Conservation (phyloP, 2,797 vertebrate species). For the Neomorphus geoffroyi region DNA sequence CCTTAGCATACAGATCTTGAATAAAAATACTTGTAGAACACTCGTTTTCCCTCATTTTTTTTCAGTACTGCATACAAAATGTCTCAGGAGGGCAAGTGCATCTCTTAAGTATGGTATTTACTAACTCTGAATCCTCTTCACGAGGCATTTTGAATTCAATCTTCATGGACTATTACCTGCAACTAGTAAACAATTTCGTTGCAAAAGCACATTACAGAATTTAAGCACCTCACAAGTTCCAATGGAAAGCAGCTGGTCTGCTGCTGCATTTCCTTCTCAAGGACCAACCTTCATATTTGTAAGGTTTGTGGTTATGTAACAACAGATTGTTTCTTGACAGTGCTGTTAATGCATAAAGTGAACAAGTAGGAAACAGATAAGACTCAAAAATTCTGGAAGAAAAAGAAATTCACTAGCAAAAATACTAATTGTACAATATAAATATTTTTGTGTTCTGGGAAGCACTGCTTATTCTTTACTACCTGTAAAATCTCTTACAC, state of each 20-base stretch:
- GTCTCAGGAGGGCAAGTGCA: not conserved
- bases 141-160: not conserved
- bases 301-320: not conserved
- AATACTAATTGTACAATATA: not conserved
- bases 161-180: not conserved
- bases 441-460: not conserved
- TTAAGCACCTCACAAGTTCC: not conserved
- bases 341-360: not conserved
- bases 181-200: not conserved
- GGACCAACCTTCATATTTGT: not conserved
- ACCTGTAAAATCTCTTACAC: conserved; percentile 1
- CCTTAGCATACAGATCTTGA: not conserved
- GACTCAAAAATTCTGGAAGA: not conserved
- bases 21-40: not conserved
- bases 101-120: not conserved
- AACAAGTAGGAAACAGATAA: not conserved
- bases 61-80: not conserved
- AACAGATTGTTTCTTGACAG: not conserved
- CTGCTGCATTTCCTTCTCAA: not conserved
- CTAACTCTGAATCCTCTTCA: not conserved
- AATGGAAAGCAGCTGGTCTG: not conserved
- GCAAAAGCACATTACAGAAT: not conserved
- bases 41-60: not conserved
- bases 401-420: not conserved
- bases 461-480: not conserved